A percentile compares a stretch with the other conserved stretches of the same genome.
Conservation (phyloP, 2,888 invertebrate genomes). For the Galerucella pusilla region DNA sequence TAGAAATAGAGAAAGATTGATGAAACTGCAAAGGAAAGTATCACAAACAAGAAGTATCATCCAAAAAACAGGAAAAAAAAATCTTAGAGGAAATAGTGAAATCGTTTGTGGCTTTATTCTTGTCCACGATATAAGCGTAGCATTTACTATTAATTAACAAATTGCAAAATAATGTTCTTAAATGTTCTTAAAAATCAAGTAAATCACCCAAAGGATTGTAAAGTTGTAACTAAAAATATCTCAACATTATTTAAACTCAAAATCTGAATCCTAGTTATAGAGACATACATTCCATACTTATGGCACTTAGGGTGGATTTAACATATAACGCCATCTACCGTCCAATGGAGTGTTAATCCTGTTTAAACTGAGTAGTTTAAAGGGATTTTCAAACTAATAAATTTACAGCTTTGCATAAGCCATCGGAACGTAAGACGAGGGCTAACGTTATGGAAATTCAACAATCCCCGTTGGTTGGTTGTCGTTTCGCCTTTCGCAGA, state of each 20-base stretch:
- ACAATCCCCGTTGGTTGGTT: constrained; percentile 50
- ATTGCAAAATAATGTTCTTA: too few species aligned
- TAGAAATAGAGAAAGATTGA: too few species aligned
- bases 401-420: constrained; percentile 72
- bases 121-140: too few species aligned
- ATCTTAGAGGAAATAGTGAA: too few species aligned
- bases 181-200: too few species aligned
- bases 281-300: constrained; percentile 36
- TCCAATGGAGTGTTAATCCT: constrained; percentile 70
- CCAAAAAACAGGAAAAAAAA: too few species aligned
- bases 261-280: constrained; percentile 31
- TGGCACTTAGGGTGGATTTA: constrained; percentile 40
- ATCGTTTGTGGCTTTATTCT: too few species aligned
- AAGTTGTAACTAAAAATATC: not conserved
- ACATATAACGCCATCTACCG: constrained; percentile 50
- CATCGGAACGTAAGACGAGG: constrained; percentile 63
- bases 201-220: too few species aligned
- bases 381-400: constrained; percentile 71
- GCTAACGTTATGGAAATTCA: constrained; percentile 60
- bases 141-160: too few species aligned
- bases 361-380: constrained; percentile 66
- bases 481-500: constrained; percentile 48
- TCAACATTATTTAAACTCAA: constrained; percentile 14
- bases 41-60: too few species aligned
- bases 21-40: too few species aligned